phyloP scores from a whole-genome alignment of 1,140 invertebrate genomes.

The Neodiprion virginianus region DNA sequence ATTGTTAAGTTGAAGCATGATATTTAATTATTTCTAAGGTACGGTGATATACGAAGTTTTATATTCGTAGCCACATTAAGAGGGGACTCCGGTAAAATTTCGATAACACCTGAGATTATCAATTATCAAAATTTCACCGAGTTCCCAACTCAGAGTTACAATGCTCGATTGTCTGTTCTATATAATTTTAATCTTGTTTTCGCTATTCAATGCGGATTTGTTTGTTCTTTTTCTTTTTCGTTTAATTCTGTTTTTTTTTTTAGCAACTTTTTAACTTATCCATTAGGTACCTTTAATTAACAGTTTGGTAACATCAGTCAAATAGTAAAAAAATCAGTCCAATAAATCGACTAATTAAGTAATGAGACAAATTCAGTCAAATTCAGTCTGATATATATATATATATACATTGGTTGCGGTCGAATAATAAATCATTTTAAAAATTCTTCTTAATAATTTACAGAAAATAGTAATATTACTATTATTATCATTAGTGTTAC shows the following conservation, averaged over 20 bases:
- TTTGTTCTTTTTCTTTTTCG: background rate
- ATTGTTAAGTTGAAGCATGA: background rate
- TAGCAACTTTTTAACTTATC: conserved; percentile 47
- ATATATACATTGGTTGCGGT: conserved; percentile 31
- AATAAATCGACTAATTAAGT: conserved; percentile 57
- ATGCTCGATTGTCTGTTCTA: too few species aligned
- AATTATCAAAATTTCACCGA: too few species aligned
- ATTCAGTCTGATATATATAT: conserved; percentile 49
- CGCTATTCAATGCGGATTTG: background rate
- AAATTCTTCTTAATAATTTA: conserved; percentile 1
- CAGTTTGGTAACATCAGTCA: conserved; percentile 64
- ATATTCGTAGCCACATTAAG: too few species aligned
- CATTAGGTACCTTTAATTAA: conserved; percentile 60
- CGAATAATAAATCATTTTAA: conserved; percentile 31
- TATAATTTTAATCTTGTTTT: too few species aligned
- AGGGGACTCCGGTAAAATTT: too few species aligned
- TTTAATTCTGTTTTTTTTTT: background rate
- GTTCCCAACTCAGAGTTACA: too few species aligned
- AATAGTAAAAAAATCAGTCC: conserved; percentile 59
- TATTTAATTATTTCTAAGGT: background rate
- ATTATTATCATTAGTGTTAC: too few species aligned
- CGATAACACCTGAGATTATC: too few species aligned
- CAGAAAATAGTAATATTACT: too few species aligned
- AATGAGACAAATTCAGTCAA: conserved; percentile 55
- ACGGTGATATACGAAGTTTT: too few species aligned